Base-by-base conservation (phyloP, 2,888 invertebrate species). In the Eristalinus sepulchralis region DNA sequence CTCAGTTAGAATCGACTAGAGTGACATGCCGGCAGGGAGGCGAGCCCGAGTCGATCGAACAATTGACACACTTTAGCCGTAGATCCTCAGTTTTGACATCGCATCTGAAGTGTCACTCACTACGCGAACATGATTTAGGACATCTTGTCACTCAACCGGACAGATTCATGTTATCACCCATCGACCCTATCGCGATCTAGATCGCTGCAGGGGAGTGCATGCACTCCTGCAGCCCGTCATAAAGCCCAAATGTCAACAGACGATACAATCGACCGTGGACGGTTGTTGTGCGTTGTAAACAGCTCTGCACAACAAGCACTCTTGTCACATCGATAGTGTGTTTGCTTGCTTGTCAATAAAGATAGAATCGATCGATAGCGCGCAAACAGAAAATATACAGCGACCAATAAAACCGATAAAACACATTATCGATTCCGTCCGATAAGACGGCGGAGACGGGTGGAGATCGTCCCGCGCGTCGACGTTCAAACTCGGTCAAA, bases 401-500 rank as follows among this genome's bases (percentile, higher is more conserved):
- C 81, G 53, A 70, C 70, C 33, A 77, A 73, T 86, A 82, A 72
- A 85, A 82, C 68, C 55, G 85, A 82, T 86, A 86, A 86, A 83
- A 83, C 36, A 62, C 81, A 85, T 82, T 82, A 85, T 82, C 85
- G 77, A 85, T 82, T 68, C 67, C 63, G 67, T 17, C 36, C 73
- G 85, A 82, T 82, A 86, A 73, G 36, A 39, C 22, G 11, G 27
- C 22, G 31, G 33, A 6, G 53, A 55, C 13, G 34, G 47, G 33
- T 31, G 31, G 59, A 9, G 11, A 68, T 20, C 11, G n/a, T 57
- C 27, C 27, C 27, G 27, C 27, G 27, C 27, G 27, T 27, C 27
- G 27, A 27, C 27, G 20, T 36, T 59, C 27, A 68, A 81, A 47
- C 24, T 64, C 72, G 72, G 76, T 72, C 67, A 70, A 82, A 70